These are phyloP conservation scores for Dromococcyx pavoninus DNA, from an alignment of 2,797 vertebrate genomes.

Conservation along the genomic window DNA sequence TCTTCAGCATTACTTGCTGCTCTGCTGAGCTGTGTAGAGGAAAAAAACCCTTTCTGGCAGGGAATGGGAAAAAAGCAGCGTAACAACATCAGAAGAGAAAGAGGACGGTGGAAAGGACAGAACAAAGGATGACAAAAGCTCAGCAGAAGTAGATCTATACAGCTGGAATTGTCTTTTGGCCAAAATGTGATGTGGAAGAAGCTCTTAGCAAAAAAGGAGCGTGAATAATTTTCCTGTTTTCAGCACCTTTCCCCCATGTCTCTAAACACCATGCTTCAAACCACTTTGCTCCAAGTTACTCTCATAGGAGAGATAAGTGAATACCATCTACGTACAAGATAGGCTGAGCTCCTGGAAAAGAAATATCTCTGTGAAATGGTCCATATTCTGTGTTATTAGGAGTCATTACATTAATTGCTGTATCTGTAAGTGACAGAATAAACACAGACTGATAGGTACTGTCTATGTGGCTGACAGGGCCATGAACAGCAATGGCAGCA, in stretches of 20 bases:
- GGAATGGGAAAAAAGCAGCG: not conserved
- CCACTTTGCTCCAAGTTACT: not conserved
- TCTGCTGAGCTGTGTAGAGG: not conserved
- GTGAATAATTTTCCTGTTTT: not conserved
- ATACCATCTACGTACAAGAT: not conserved
- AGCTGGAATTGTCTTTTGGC: accelerated
- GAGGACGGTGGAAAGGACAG: not conserved
- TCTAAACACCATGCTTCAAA: not conserved
- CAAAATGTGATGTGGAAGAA: too few relatives aligned
- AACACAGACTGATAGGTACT: not conserved
- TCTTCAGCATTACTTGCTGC: not conserved
- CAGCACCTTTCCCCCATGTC: not conserved
- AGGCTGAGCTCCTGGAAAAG: not conserved
- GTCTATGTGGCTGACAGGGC: accelerated
- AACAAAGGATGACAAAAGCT: not conserved
- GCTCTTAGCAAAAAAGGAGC: not conserved
- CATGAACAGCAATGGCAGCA: not conserved
- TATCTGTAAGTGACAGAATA: not conserved
- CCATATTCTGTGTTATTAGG: not conserved
- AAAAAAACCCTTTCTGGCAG: not conserved
- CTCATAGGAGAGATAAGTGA: not conserved
- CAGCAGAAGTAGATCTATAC: not conserved
- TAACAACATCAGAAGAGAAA: not conserved
- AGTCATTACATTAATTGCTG: not conserved
- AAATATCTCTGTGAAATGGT: not conserved